These are phyloP conservation scores for Hydriomena furcata DNA, from an alignment of 2,888 invertebrate genomes.

Conservation along the genomic window DNA sequence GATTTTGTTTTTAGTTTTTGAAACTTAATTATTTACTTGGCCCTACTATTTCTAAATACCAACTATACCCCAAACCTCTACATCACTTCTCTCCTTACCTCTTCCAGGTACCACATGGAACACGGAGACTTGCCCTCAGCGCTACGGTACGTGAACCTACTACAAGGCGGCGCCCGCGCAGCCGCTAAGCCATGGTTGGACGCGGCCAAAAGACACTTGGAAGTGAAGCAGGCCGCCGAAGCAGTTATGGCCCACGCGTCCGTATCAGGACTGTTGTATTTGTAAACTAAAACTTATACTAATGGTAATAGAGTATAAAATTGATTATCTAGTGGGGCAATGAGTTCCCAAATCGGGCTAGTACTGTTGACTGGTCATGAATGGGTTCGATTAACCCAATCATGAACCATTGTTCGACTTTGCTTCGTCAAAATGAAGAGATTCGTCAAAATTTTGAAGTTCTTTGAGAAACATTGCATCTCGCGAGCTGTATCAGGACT, in stretches of 20 bases:
- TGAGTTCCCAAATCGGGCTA: not conserved
- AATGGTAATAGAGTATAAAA: not conserved
- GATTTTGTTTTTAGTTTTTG: too few relatives aligned
- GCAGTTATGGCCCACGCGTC: conserved; percentile 96
- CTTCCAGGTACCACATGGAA: conserved; percentile 91
- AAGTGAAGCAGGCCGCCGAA: conserved; percentile 95
- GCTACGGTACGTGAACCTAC: conserved; percentile 94
- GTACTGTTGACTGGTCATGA: not conserved
- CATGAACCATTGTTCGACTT: not conserved
- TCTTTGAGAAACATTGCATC: too few relatives aligned
- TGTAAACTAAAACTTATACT: conserved; percentile 29
- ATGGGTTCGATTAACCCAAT: not conserved
- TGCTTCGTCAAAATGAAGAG: conserved; percentile 9
- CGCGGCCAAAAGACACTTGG: conserved; percentile 92
- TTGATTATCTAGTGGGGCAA: not conserved
- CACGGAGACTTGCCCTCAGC: conserved; percentile 93
- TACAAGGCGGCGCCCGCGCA: conserved; percentile 93
- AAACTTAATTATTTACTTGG: too few relatives aligned
- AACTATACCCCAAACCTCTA: too few relatives aligned
- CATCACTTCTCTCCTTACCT: too few relatives aligned
- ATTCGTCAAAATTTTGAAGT: not conserved
- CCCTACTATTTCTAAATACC: too few relatives aligned
- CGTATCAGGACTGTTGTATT: conserved; percentile 86
- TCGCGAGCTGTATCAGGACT: too few relatives aligned
- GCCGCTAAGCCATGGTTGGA: conserved; percentile 94